Evolutionary conservation across 2,113 vertebrate genomes (phyloP).

Genomic region (Rhineura floridana): DNA sequence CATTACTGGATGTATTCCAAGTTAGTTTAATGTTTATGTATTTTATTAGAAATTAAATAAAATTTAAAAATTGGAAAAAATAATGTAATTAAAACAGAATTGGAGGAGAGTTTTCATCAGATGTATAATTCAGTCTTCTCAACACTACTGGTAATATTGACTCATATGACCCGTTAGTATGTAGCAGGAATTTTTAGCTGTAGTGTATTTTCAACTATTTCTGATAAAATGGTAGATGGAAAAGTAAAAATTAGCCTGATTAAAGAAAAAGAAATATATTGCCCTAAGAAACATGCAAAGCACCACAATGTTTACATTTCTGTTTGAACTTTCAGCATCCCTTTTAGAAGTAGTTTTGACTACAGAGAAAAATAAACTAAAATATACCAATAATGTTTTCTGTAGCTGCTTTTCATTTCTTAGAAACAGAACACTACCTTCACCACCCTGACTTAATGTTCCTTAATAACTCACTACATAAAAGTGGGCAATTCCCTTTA

Average conservation of each 20-base stretch:
- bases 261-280: neutral
- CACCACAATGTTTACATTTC: neutral
- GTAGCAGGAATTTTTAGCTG: neutral
- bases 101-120: neutral
- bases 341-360: neutral
- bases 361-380: neutral
- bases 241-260: neutral
- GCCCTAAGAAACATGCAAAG: neutral
- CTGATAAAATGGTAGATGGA: neutral
- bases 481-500: neutral
- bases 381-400: neutral
- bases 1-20: no score
- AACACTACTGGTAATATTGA: neutral
- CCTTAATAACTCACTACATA: neutral
- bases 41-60: no score
- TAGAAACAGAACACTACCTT: neutral
- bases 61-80: no score
- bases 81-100: neutral
- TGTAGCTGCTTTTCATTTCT: neutral
- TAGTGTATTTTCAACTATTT: neutral
- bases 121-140: neutral
- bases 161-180: neutral
- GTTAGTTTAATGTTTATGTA: no score
- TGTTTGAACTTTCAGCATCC: neutral
- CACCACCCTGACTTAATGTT: neutral